Base-by-base conservation (phyloP, 2,113 vertebrate species). In the Phocoena sinus region DNA sequence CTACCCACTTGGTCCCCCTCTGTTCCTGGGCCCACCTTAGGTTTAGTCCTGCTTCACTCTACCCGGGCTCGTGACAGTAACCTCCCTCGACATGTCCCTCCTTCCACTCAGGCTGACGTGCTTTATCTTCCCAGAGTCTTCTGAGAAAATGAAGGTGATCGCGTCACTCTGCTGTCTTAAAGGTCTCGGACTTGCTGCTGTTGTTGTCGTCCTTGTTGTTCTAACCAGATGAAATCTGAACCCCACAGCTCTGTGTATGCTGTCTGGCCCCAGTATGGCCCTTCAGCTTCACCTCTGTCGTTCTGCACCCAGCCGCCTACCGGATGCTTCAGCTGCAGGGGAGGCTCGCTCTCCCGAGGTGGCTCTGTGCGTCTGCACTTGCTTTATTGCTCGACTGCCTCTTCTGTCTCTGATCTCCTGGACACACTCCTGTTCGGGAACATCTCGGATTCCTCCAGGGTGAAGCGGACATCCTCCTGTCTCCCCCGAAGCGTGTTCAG, bases 281-380 rank as follows among this genome's bases (percentile, higher is more conserved):
- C 83, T 76, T 60, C 73, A 31, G n/a, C 89, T 56, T 36, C 17
- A 31, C 65, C 76, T 65, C 67, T 85, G 0, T 47, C n/a, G 3
- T 25, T 87, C 47, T 58, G 67, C n/a, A 12, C n/a, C 25, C 56
- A 28, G 0, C 18, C 31, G 21, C 63, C 62, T 9, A 4, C 44
- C 38, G 73, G 41, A 3, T 11, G 9, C 41, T 50, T 2, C 41
- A 44, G 15, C 62, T 8, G 0, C n/a, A 13, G 23, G 21, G 44
- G 5, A 13, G 1, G 1, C 8, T 62, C 36, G 15, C 12, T 8
- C 10, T 50, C 9, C 20, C 58, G 0, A 73, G 28, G 8, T 14
- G 14, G 70, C 38, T 21, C 70, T 53, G 2, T 17, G 13, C 21
- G 17, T 87, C 58, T 47, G n/a, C 62, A 8, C 71, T 70, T 60